Percentiles rank a stretch among this genome's conserved stretches.
Conservation (phyloP, 1,140 invertebrate species). For the Neodiprion pinetum region DNA sequence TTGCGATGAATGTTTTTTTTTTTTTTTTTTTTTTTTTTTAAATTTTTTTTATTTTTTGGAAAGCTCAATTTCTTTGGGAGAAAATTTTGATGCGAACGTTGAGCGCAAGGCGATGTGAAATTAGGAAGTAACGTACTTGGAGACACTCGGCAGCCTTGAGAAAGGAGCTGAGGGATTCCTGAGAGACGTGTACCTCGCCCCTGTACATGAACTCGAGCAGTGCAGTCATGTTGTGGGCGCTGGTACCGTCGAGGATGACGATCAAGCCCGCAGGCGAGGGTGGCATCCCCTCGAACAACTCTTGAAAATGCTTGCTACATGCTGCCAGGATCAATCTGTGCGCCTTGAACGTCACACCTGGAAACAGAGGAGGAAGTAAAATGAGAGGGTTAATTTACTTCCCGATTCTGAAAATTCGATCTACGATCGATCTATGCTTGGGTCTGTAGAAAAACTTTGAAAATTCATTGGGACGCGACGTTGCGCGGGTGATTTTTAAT, state of each 20-base stretch:
- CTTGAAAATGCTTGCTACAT: conserved; percentile 93
- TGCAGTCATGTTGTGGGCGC: conserved; percentile 86
- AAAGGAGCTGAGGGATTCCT: conserved; percentile 87
- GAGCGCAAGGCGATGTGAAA: background rate
- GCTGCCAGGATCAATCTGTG: conserved; percentile 91
- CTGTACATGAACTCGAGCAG: conserved; percentile 94
- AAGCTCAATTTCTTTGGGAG: conserved; percentile 9
- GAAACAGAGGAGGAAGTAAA: conserved; percentile 48
- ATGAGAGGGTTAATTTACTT: too few relatives aligned
- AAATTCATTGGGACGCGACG: too few relatives aligned
- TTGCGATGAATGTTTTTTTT: background rate
- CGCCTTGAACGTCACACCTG: conserved; percentile 89
- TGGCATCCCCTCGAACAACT: conserved; percentile 88
- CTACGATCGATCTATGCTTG: too few relatives aligned
- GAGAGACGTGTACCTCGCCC: conserved; percentile 89
- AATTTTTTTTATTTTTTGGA: background rate
- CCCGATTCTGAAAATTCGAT: too few relatives aligned
- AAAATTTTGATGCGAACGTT: background rate
- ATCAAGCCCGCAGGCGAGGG: conserved; percentile 80
- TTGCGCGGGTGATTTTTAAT: too few relatives aligned
- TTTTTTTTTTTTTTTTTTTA: conserved; percentile 17
- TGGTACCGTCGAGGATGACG: conserved; percentile 88
- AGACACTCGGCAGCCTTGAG: conserved; percentile 89
- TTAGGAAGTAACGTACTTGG: conserved; percentile 66
- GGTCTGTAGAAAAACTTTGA: too few relatives aligned